Evolutionary conservation across 2,797 vertebrate genomes (phyloP).

Genomic region (Rhinella marina): DNA sequence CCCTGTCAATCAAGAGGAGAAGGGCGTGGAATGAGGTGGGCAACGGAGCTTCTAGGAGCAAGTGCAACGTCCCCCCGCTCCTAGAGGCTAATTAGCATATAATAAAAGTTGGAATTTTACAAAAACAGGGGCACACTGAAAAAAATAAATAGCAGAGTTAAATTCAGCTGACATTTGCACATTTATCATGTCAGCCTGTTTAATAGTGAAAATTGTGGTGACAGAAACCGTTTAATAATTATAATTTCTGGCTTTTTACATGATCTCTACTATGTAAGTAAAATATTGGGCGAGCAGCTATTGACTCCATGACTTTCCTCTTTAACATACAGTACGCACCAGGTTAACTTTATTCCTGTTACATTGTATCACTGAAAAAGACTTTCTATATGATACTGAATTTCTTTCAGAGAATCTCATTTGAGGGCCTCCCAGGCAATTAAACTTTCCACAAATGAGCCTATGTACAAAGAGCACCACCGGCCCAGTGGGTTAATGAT

Average conservation of each 20-base stretch:
- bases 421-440: slow-evolving; percentile 52
- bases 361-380: slow-evolving; percentile 32
- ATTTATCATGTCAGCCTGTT: no score
- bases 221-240: no score
- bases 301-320: background rate
- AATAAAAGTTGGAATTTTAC: no score
- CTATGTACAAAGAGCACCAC: slow-evolving; percentile 57
- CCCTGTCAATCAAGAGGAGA: no score
- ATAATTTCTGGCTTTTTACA: background rate
- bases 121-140: no score
- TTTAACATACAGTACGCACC: background rate
- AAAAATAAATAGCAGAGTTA: no score
- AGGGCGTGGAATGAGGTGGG: no score
- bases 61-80: no score
- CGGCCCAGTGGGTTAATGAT: slow-evolving; percentile 49
- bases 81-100: no score
- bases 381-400: slow-evolving; percentile 44
- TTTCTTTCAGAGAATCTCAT: slow-evolving; percentile 42
- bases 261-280: background rate
- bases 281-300: background rate
- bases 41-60: no score
- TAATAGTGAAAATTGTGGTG: no score
- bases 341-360: background rate
- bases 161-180: no score
- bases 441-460: background rate